Percentiles rank a stretch among this genome's conserved stretches.
phyloP scores from a whole-genome alignment of 2,113 vertebrate species.

The Anas platyrhynchos region DNA sequence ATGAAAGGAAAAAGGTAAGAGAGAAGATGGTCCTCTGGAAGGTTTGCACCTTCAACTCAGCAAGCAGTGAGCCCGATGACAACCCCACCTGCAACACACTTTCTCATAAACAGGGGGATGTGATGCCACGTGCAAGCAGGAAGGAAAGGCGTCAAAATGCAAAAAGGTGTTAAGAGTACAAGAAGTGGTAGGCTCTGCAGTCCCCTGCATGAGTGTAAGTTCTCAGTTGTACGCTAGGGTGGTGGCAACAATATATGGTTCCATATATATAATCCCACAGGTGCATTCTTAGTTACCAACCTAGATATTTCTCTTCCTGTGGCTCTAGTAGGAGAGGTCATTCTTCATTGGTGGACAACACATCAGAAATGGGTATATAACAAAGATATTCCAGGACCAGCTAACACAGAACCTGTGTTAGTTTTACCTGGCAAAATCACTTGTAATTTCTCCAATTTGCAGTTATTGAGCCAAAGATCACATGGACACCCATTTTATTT shows the following conservation, averaged over 20 bases:
- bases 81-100: not conserved
- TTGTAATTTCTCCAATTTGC: not conserved
- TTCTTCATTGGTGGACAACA: fast-evolving
- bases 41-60: not conserved
- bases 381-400: not conserved
- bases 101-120: not conserved
- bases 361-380: not conserved
- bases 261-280: not conserved
- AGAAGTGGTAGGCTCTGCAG: not conserved
- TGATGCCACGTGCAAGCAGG: not conserved
- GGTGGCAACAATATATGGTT: too few relatives aligned
- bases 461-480: not conserved
- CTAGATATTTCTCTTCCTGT: not conserved
- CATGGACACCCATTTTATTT: not conserved
- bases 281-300: not conserved
- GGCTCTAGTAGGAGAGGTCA: not conserved
- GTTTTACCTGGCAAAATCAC: not conserved
- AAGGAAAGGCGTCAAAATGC: not conserved
- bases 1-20: too few relatives aligned
- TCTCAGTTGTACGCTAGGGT: not conserved
- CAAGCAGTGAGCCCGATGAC: fast-evolving
- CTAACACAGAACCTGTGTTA: not conserved
- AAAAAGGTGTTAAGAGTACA: not conserved
- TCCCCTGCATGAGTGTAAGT: not conserved
- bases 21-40: not conserved